These are phyloP conservation scores for Protophormia terraenovae DNA, from an alignment of 2,888 invertebrate genomes.

Conservation along the genomic window DNA sequence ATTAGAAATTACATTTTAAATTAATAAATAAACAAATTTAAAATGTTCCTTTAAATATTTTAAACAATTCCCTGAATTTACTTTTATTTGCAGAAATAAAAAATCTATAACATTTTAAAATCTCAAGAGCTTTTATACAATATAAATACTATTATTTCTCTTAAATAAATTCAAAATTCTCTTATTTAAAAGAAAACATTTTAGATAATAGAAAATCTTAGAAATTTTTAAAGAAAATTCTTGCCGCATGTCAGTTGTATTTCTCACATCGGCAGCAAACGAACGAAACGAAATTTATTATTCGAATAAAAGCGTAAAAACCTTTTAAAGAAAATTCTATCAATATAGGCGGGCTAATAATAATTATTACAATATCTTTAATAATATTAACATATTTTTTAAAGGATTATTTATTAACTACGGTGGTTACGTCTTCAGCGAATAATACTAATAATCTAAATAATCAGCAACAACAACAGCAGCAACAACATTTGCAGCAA, in stretches of 20 bases:
- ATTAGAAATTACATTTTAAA: not conserved
- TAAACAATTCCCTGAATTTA: too few relatives aligned
- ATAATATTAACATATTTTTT: constrained; percentile 69
- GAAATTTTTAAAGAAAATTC: constrained; percentile 24
- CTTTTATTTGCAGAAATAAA: too few relatives aligned
- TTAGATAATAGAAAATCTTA: not conserved
- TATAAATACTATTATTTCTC: too few relatives aligned
- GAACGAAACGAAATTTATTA: constrained; percentile 58
- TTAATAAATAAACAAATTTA: not conserved
- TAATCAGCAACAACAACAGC: constrained; percentile 64
- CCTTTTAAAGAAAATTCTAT: constrained; percentile 10
- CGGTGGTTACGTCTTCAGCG: constrained; percentile 68
- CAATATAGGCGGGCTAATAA: constrained; percentile 49
- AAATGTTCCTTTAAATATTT: not conserved
- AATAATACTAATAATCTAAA: constrained; percentile 64
- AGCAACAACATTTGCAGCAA: constrained; percentile 51
- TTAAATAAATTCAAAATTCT: not conserved
- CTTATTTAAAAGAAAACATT: not conserved
- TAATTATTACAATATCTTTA: constrained; percentile 66
- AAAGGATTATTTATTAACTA: constrained; percentile 77
- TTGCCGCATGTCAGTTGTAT: constrained; percentile 43
- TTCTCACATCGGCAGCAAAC: constrained; percentile 48
- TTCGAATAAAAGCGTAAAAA: constrained; percentile 18
- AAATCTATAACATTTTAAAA: too few relatives aligned
- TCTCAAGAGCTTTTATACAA: too few relatives aligned